A percentile compares a stretch with the other conserved stretches of the same genome.
phyloP scores from a whole-genome alignment of 2,113 vertebrate species.

The Tragulus kanchil region DNA sequence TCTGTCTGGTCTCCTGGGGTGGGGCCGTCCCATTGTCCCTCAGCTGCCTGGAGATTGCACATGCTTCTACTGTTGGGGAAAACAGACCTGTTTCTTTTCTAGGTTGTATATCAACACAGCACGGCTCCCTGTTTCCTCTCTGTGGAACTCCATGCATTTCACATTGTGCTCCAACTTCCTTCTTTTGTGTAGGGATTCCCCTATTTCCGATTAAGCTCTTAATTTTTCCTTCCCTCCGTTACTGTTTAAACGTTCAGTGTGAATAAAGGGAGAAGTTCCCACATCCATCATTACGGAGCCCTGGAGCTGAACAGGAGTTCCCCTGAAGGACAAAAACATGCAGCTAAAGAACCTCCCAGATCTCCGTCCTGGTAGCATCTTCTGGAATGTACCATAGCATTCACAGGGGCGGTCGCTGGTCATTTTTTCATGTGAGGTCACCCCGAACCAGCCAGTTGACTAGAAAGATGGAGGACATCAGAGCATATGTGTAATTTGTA shows the following conservation, averaged over 20 bases:
- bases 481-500: background rate
- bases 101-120: background rate
- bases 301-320: background rate
- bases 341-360: background rate
- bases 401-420: rapidly evolving
- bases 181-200: slow-evolving; percentile 86
- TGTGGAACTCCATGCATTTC: background rate
- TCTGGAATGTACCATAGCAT: rapidly evolving
- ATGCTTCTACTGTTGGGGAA: rapidly evolving
- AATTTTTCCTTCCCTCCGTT: slow-evolving; percentile 8
- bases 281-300: rapidly evolving
- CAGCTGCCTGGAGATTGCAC: rapidly evolving
- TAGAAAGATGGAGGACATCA: background rate
- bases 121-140: slow-evolving; percentile 77
- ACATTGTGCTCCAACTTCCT: slow-evolving; percentile 84
- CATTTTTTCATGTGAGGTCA: background rate
- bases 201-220: slow-evolving; percentile 71
- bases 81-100: background rate
- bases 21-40: rapidly evolving
- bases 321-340: rapidly evolving
- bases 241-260: background rate
- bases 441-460: background rate
- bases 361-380: rapidly evolving
- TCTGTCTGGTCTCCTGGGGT: too few species aligned
- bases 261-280: background rate